These are phyloP conservation scores for Nomia melanderi DNA, from an alignment of 1,140 invertebrate genomes.

Conservation along the genomic window DNA sequence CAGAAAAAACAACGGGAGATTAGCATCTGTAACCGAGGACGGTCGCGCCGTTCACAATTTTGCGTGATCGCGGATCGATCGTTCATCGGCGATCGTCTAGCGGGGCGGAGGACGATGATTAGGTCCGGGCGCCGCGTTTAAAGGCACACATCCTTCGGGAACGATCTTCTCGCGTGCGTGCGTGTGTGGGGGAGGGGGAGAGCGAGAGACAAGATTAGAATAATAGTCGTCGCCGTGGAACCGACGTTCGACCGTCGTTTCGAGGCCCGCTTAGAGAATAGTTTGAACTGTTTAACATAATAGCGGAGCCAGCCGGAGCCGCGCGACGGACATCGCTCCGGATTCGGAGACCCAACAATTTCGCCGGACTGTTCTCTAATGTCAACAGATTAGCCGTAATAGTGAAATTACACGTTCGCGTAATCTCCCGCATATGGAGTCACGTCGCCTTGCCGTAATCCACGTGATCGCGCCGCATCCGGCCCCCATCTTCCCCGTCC, in stretches of 20 bases:
- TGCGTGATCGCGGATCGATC: slow-evolving; percentile 50
- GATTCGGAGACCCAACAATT: slow-evolving; percentile 71
- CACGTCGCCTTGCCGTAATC: slow-evolving; percentile 69
- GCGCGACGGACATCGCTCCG: slow-evolving; percentile 44
- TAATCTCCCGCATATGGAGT: slow-evolving; percentile 68
- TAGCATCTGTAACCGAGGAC: not conserved
- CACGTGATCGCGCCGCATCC: slow-evolving; percentile 63
- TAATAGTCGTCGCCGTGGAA: slow-evolving; percentile 59
- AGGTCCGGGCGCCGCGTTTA: slow-evolving; percentile 32
- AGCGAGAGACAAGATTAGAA: slow-evolving; percentile 69
- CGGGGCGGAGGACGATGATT: slow-evolving; percentile 30
- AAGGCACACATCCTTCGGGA: slow-evolving; percentile 48
- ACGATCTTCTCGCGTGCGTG: not conserved
- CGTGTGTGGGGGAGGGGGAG: not conserved
- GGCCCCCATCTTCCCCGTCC: not conserved
- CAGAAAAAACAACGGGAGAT: not conserved
- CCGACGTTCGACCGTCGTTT: slow-evolving; percentile 53
- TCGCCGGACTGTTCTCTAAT: slow-evolving; percentile 74
- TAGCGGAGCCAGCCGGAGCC: slow-evolving; percentile 54
- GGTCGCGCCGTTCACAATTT: slow-evolving; percentile 28
- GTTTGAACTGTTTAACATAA: slow-evolving; percentile 79
- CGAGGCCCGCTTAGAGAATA: slow-evolving; percentile 59
- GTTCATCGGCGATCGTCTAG: slow-evolving; percentile 8
- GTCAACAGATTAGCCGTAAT: slow-evolving; percentile 81
- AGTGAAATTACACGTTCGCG: slow-evolving; percentile 79